phyloP scores from a whole-genome alignment of 2,888 invertebrate genomes.

The Danaus chrysippus region DNA sequence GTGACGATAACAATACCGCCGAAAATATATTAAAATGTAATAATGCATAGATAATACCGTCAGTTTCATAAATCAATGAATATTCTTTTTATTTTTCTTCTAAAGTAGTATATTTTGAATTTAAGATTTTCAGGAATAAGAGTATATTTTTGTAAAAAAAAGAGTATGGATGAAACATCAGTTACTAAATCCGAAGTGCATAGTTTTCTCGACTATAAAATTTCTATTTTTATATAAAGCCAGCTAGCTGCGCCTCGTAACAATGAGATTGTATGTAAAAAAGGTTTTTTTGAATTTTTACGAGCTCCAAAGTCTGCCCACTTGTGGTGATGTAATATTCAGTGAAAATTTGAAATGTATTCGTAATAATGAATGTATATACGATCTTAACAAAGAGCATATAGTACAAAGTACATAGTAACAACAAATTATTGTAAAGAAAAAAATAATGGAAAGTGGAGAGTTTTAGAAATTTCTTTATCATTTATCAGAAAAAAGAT shows the following conservation, averaged over 20 bases:
- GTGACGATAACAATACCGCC: too few species aligned
- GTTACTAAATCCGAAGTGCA: background rate
- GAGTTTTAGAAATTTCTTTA: too few species aligned
- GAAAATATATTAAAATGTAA: too few species aligned
- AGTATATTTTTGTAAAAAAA: background rate
- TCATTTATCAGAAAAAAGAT: too few species aligned
- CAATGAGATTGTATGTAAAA: background rate
- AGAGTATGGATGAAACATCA: background rate
- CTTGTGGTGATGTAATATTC: background rate
- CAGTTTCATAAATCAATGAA: too few species aligned
- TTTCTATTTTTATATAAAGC: background rate
- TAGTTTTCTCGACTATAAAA: constrained; percentile 4
- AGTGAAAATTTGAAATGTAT: background rate
- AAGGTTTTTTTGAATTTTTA: background rate
- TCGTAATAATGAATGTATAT: too few species aligned
- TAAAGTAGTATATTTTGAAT: background rate
- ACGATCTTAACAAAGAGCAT: too few species aligned
- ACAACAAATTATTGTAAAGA: too few species aligned
- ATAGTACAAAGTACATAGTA: too few species aligned
- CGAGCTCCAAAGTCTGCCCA: background rate
- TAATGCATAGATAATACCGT: too few species aligned
- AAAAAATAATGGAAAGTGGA: too few species aligned
- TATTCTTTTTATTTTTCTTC: too few species aligned
- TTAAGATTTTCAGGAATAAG: background rate
- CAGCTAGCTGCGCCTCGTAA: constrained; percentile 1